Conservation (phyloP, 2,888 invertebrate species). For the Rutpela maculata region DNA sequence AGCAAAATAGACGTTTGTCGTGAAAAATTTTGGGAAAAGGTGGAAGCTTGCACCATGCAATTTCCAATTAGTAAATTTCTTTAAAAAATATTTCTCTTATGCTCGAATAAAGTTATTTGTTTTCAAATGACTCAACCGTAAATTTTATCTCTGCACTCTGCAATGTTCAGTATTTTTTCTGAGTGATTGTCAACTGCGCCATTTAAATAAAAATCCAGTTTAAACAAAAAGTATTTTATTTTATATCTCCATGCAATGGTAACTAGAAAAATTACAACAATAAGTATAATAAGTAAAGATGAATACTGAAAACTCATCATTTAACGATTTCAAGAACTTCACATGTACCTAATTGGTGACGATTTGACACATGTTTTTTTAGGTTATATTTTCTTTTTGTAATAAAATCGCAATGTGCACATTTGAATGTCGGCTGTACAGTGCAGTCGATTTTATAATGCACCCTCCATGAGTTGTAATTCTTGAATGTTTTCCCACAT, state of each 20-base stretch:
- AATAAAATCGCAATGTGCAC: slow-evolving; percentile 1
- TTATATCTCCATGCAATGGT: background rate
- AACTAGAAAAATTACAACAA: background rate
- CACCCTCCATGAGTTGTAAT: slow-evolving; percentile 49
- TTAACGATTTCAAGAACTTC: background rate
- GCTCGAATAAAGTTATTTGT: too few relatives aligned
- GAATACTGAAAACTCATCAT: background rate
- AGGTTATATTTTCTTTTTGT: slow-evolving; percentile 18
- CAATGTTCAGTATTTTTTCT: too few relatives aligned
- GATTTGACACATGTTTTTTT: background rate
- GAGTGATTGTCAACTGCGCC: background rate
- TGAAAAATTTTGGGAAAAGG: too few relatives aligned
- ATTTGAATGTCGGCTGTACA: background rate
- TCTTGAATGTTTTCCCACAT: slow-evolving; percentile 55
- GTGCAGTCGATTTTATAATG: slow-evolving; percentile 48
- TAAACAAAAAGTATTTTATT: background rate
- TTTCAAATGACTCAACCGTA: too few relatives aligned
- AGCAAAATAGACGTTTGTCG: too few relatives aligned
- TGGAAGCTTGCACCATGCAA: too few relatives aligned
- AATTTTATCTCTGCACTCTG: too few relatives aligned
- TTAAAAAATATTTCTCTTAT: too few relatives aligned
- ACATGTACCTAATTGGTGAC: background rate
- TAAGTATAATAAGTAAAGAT: background rate
- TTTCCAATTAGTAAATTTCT: too few relatives aligned
- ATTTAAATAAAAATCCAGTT: background rate